Percentiles rank a stretch among this genome's conserved stretches.
phyloP scores from a whole-genome alignment of 2,888 invertebrate genomes.

The Pyrgus malvae region DNA sequence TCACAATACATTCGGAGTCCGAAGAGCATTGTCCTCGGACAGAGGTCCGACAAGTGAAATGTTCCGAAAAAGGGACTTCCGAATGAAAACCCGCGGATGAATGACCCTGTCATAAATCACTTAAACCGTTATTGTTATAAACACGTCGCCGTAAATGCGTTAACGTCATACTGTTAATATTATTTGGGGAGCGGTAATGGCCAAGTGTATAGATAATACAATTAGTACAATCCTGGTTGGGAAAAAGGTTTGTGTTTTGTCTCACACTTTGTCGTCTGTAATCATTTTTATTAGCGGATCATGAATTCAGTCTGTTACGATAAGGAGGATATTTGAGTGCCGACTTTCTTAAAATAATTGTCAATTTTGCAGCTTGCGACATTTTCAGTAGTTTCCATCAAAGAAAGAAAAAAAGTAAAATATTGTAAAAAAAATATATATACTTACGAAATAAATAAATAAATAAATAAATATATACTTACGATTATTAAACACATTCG shows the following conservation, averaged over 20 bases:
- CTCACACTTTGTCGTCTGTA: no score
- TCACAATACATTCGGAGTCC: slow-evolving; percentile 35
- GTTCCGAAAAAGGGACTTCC: slow-evolving; percentile 26
- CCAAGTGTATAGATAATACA: background rate
- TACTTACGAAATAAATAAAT: no score
- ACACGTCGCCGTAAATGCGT: slow-evolving; percentile 16
- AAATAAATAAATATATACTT: no score
- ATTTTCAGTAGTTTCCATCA: no score
- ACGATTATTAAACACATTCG: no score
- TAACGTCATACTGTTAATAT: slow-evolving; percentile 16
- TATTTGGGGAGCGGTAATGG: slow-evolving; percentile 8
- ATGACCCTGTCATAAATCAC: slow-evolving; percentile 27
- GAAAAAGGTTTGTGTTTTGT: background rate
- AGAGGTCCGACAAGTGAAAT: slow-evolving; percentile 37
- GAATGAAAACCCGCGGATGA: slow-evolving; percentile 22
- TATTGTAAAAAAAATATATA: no score
- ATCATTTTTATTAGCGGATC: no score
- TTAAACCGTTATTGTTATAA: slow-evolving; percentile 25
- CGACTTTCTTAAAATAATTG: no score
- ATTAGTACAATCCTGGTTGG: background rate
- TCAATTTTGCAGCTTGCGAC: no score
- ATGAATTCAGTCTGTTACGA: no score
- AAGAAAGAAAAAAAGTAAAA: no score
- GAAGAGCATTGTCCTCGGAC: slow-evolving; percentile 36
- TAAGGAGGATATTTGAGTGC: no score